Conservation (phyloP, 2,888 invertebrate species). For the Nomada flava region DNA sequence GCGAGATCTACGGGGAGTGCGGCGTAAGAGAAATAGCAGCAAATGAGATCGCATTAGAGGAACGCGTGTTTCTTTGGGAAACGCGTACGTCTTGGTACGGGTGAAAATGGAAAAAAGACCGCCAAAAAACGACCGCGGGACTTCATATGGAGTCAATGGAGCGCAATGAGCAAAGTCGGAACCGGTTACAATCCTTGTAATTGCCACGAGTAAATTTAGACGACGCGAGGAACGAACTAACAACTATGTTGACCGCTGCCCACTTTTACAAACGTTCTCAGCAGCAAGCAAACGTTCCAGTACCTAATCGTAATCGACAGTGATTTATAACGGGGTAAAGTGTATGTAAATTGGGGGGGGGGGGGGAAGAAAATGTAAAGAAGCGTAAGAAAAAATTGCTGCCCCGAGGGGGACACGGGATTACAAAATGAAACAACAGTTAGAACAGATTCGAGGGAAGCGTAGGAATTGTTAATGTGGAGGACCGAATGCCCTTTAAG, state of each 20-base stretch:
- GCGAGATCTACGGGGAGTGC: background rate
- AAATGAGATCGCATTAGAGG: background rate
- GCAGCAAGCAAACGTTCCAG: background rate
- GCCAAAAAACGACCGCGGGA: conserved; percentile 30
- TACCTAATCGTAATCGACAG: no score
- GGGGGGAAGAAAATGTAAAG: background rate
- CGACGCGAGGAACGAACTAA: conserved; percentile 47
- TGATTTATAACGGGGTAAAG: background rate
- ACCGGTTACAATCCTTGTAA: conserved; percentile 73
- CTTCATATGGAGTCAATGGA: conserved; percentile 63
- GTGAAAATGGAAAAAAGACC: conserved; percentile 40
- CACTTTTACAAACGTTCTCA: conserved; percentile 38
- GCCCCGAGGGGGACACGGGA: no score
- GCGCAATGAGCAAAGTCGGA: conserved; percentile 68
- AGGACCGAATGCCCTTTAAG: conserved; percentile 61
- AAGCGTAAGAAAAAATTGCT: background rate
- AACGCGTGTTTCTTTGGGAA: conserved; percentile 35
- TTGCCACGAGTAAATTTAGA: conserved; percentile 72
- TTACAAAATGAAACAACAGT: background rate
- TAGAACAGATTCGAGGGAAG: conserved; percentile 7
- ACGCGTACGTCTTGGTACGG: conserved; percentile 16
- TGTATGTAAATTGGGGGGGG: no score
- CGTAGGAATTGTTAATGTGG: conserved; percentile 25
- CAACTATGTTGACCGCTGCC: conserved; percentile 10
- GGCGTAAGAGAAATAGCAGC: background rate